Percentiles rank a stretch among this genome's conserved stretches.
phyloP scores from a whole-genome alignment of 2,888 invertebrate species.

The Ariolimax columbianus region DNA sequence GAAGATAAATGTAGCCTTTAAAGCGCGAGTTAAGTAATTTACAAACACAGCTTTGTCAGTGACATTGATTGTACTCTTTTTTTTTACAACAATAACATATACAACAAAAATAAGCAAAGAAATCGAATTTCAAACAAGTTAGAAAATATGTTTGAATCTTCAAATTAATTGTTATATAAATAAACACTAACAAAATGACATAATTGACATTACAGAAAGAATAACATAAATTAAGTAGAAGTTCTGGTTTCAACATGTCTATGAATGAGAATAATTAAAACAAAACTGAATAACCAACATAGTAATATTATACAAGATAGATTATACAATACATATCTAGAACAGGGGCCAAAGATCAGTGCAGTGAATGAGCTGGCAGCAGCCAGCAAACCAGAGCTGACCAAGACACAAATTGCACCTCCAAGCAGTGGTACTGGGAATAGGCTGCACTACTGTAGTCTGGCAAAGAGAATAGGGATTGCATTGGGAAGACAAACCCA shows the following conservation, averaged over 20 bases:
- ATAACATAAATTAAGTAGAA: background rate
- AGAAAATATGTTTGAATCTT: background rate
- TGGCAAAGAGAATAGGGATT: too few species aligned
- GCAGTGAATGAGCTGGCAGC: too few species aligned
- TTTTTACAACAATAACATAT: background rate
- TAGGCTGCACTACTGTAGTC: too few species aligned
- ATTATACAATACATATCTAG: too few species aligned
- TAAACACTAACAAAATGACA: background rate
- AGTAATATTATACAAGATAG: background rate
- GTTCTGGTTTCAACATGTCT: background rate
- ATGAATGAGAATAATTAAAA: background rate
- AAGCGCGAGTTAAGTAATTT: slow-evolving; percentile 13
- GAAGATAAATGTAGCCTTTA: background rate
- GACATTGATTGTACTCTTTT: slow-evolving; percentile 5
- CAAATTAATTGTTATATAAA: background rate
- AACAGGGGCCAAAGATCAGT: too few species aligned
- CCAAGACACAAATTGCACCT: too few species aligned
- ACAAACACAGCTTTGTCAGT: slow-evolving; percentile 25
- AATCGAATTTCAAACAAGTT: background rate
- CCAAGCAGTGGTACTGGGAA: too few species aligned
- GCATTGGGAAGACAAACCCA: too few species aligned
- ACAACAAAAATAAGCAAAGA: background rate
- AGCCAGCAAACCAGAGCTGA: too few species aligned
- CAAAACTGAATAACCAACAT: background rate
- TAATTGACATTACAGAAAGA: background rate